Evolutionary conservation across 2,888 invertebrate species (phyloP), one percentile per base, ranked within the genome.

Genomic region (Temnothorax ravouxi): DNA sequence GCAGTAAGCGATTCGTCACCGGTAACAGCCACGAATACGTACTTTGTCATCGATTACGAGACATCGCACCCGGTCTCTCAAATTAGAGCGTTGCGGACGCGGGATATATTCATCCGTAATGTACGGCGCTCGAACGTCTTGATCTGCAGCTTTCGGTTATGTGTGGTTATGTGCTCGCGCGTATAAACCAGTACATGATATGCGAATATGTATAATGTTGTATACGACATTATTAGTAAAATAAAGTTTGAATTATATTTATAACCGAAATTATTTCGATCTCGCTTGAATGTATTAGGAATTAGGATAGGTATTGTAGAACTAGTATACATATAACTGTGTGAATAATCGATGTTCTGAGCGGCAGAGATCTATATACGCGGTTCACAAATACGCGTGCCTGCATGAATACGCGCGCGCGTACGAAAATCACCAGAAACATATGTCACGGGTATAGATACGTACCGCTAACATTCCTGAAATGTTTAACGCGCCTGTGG

Each of bases 21-120:
- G 77, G 67, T 61, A 67, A 86, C 82, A 84, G 86, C 84, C 77
- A 69, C 86, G 74, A 84, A 72, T 83, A 79, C 62, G 59, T 62
- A 83, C 83, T 90, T 90, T 85, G 83, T 90, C 90, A 88, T 89
- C 84, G 88, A 88, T 90, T 89, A 86, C 76, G 81, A 86, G 84
- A 84, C 59, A 71, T 56, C 41, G 25, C 47, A n/a, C 18, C 59
- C 59, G 25, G 13, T 50, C 79, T 71, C 59, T 71, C 59, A 38
- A 71, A 80, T 80, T 71, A 59, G 38, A 80, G 8, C 47, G 13
- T 38, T 38, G 13, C 8, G 59, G 18, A 79, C 56, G 74, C 29
- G 44, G 82, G 34, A 34, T 34, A 83, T 88, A 89, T 89, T 86
- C 66, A 85, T 64, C 82, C 62, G 85, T 50, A 44, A 72, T 82